Conservation (phyloP, 2,797 vertebrate species). For the Okamejei kenojei region DNA sequence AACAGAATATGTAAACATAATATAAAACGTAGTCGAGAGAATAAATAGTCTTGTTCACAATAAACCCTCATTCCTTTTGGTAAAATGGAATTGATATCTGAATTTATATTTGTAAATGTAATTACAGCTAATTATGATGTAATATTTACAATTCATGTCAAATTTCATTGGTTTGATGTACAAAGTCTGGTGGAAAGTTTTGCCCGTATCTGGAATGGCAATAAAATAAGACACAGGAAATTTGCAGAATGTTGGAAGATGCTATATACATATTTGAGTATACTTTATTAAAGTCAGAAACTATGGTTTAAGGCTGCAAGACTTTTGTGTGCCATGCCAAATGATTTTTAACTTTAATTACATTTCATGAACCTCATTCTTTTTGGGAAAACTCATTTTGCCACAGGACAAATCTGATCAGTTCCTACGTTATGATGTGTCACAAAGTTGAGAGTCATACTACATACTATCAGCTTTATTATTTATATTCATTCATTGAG, state of each 20-base stretch:
- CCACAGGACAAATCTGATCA: not conserved
- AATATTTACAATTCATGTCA: not conserved
- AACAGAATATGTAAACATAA: no score
- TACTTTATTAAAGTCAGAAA: not conserved
- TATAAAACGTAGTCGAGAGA: not conserved
- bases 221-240: not conserved
- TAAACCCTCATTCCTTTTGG: not conserved
- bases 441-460: not conserved
- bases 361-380: not conserved
- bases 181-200: not conserved
- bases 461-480: not conserved
- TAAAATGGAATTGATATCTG: not conserved
- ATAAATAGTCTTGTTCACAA: not conserved
- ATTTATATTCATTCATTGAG: conserved; percentile 44
- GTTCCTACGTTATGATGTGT: not conserved
- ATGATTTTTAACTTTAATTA: not conserved
- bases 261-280: not conserved
- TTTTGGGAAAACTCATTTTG: not conserved
- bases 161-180: not conserved
- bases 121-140: not conserved
- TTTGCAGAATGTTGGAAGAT: not conserved
- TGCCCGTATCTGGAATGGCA: not conserved
- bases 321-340: not conserved
- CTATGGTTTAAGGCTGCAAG: not conserved
- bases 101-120: not conserved